These are phyloP conservation scores for Ferdinandea cuprea DNA, from an alignment of 2,888 invertebrate genomes.

Conservation along the genomic window DNA sequence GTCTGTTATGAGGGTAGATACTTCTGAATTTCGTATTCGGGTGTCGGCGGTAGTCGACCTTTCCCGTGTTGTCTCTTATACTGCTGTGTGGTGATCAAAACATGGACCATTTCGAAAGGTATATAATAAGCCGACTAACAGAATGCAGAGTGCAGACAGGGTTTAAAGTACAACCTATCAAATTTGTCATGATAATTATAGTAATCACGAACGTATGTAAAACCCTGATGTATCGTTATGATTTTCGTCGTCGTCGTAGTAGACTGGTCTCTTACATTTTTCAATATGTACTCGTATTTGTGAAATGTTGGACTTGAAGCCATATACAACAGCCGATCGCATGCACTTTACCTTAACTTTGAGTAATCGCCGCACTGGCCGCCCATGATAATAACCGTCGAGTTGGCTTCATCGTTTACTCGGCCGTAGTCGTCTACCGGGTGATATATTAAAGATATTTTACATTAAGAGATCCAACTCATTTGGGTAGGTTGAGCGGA, in stretches of 20 bases:
- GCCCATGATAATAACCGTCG: slow-evolving; percentile 71
- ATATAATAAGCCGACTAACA: background rate
- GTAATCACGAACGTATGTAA: slow-evolving; percentile 64
- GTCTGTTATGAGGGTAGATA: slow-evolving; percentile 7
- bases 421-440: slow-evolving; percentile 43
- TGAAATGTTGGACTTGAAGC: slow-evolving; percentile 20
- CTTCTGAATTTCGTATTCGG: slow-evolving; percentile 36
- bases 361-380: slow-evolving; percentile 72
- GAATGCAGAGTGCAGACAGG: slow-evolving; percentile 57
- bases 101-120: background rate
- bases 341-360: slow-evolving; percentile 65
- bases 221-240: slow-evolving; percentile 42
- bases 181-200: slow-evolving; percentile 74
- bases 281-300: slow-evolving; percentile 26
- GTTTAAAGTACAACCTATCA: slow-evolving; percentile 61
- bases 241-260: slow-evolving; percentile 29
- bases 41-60: slow-evolving; percentile 51
- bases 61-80: slow-evolving; percentile 13
- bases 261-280: slow-evolving; percentile 15
- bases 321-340: slow-evolving; percentile 29
- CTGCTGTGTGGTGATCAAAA: background rate
- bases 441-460: slow-evolving; percentile 74
- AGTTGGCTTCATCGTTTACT: slow-evolving; percentile 55
- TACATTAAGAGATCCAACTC: slow-evolving; percentile 73
- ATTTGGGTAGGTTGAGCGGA: slow-evolving; percentile 59